These are phyloP conservation scores for Nesogale talazaci DNA, from an alignment of 2,113 vertebrate species.

Conservation along the genomic window DNA sequence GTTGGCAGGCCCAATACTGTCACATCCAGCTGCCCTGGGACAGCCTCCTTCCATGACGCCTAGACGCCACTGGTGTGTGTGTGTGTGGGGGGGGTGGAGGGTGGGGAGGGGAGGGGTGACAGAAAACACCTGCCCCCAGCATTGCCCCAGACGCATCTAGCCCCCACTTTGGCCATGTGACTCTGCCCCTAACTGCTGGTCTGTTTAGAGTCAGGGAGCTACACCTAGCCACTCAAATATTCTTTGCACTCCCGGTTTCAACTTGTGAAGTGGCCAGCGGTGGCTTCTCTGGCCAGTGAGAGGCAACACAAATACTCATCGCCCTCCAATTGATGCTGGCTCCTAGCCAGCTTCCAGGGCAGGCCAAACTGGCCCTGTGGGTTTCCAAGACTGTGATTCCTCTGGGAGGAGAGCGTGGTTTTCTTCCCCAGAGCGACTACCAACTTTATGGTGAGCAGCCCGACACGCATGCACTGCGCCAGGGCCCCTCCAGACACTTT, in stretches of 20 bases:
- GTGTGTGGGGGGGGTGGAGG: no score
- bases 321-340: no score
- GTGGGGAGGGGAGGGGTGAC: no score
- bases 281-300: background rate
- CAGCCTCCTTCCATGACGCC: background rate
- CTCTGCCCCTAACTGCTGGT: background rate
- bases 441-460: no score
- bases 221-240: background rate
- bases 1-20: background rate
- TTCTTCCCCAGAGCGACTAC: no score
- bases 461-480: no score
- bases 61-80: background rate
- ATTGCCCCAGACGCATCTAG: background rate
- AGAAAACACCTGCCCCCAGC: conserved; percentile 35
- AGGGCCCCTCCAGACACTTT: background rate
- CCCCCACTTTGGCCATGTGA: background rate
- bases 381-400: no score
- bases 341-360: no score
- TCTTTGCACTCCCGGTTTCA: background rate
- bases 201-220: background rate
- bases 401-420: no score
- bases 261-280: background rate
- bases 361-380: no score
- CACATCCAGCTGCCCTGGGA: background rate
- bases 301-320: background rate